Evolutionary conservation across 2,888 invertebrate species (phyloP), one percentile per base, ranked within the genome.

Genomic region (Agrochola lychnidis): DNA sequence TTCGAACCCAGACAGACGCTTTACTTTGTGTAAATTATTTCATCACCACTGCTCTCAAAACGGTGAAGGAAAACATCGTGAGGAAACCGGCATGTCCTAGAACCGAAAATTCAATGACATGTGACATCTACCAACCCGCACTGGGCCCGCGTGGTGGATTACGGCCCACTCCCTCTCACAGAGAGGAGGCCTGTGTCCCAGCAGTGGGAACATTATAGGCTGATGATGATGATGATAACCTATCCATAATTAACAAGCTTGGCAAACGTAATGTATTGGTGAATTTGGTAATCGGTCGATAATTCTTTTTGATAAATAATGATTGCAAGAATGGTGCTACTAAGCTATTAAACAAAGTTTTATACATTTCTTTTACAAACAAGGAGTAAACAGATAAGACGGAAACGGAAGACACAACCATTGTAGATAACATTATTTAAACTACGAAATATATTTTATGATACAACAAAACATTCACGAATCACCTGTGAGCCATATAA

Each of bases 401-500:
- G 36, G 36, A 71, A 48, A 25, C 45, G 36, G 53, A 62, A 78
- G 42, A 19, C 69, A 57, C 48, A 30, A 16, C 36, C 79, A 82
- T 81, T 73, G 82, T 79, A 67, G 30, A 45, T 62, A 80, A 63
- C 62, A 62, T 53, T 73, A 73, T 70, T 59, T 69, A 78, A 78
- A 78, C 25, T 67, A 70, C n/a, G 30, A 70, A 78, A 67, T 40
- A 67, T 78, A 73, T 70, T 62, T 59, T 66, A 82, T 73, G 57
- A 53, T 62, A 75, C 61, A 59, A 59, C 70, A 71, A 78, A 81
- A 79, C 57, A 72, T 76, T 63, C 67, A 68, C 70, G 79, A 83
- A 82, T 78, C 86, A 84, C 86, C 80, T 78, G 81, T 79, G 86
- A 74, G 73, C 71, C 70, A 77, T 79, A 86, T 83, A 80, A 77